Evolutionary conservation across 1,140 invertebrate species (phyloP).

Genomic region (Babylonia areolata): DNA sequence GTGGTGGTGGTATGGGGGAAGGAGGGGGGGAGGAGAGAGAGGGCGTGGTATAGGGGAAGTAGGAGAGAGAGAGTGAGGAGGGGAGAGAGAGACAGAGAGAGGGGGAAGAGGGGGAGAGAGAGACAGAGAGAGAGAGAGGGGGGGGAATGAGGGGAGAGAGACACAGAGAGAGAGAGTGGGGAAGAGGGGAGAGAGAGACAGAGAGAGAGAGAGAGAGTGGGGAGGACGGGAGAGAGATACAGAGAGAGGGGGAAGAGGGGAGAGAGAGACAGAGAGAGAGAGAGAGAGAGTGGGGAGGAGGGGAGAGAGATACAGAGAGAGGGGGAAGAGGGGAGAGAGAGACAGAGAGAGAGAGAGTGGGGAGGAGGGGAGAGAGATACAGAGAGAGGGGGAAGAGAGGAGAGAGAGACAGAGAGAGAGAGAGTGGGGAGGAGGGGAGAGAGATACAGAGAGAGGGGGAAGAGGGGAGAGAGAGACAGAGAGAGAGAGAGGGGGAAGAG

Average conservation of each 20-base stretch:
- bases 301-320: neutral
- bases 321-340: neutral
- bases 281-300: conserved; percentile 13
- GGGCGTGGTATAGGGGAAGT: too few species aligned
- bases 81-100: too few species aligned
- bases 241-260: neutral
- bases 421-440: neutral
- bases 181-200: too few species aligned
- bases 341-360: neutral
- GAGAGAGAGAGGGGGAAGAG: neutral
- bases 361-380: neutral
- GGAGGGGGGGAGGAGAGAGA: too few species aligned
- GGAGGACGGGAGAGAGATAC: neutral
- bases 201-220: neutral
- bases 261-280: conserved; percentile 21
- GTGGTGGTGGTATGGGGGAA: too few species aligned
- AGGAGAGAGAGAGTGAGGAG: too few species aligned
- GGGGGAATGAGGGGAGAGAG: too few species aligned
- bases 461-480: neutral
- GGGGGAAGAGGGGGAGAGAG: too few species aligned
- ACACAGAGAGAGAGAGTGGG: too few species aligned
- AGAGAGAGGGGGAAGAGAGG: neutral
- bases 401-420: neutral
- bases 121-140: too few species aligned
- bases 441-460: neutral